Evolutionary conservation across 2,797 vertebrate species (phyloP).

Genomic region (Spinus pinus): DNA sequence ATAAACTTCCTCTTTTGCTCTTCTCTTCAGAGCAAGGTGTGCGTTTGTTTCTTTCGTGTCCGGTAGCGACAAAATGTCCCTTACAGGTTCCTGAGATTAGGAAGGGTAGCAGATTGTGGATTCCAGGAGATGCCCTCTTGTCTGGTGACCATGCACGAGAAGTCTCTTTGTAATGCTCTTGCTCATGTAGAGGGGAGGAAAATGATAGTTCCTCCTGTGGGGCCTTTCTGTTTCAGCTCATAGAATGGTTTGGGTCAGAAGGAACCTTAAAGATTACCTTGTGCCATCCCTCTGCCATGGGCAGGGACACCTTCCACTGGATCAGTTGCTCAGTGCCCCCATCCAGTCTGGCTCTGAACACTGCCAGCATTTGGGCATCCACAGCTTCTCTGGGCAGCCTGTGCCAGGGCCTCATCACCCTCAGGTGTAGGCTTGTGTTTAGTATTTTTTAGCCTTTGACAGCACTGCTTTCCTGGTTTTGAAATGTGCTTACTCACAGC

Average conservation of each 20-base stretch:
- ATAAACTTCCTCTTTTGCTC: too few species aligned
- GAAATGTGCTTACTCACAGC: neutral
- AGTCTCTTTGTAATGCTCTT: neutral
- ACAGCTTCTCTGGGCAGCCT: neutral
- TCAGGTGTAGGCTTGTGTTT: neutral
- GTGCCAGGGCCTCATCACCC: neutral
- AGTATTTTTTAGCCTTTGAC: neutral
- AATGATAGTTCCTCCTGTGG: neutral
- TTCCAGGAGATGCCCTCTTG: neutral
- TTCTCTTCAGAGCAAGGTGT: too few species aligned
- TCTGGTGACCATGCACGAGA: rapidly evolving
- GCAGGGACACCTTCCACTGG: neutral
- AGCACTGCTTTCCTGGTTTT: neutral
- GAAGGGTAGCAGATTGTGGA: neutral
- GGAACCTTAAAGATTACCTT: neutral
- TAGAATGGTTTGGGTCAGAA: neutral
- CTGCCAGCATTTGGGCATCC: neutral
- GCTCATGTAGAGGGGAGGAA: neutral
- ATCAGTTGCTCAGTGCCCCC: neutral
- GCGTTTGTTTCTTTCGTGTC: too few species aligned
- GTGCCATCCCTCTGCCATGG: neutral
- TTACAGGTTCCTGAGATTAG: neutral
- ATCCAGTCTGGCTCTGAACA: neutral
- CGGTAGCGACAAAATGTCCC: too few species aligned
- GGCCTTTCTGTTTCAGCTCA: neutral